Conservation (phyloP, 35 echinoderm and acorn worm genomes). For the Holothuria glaberrima region DNA sequence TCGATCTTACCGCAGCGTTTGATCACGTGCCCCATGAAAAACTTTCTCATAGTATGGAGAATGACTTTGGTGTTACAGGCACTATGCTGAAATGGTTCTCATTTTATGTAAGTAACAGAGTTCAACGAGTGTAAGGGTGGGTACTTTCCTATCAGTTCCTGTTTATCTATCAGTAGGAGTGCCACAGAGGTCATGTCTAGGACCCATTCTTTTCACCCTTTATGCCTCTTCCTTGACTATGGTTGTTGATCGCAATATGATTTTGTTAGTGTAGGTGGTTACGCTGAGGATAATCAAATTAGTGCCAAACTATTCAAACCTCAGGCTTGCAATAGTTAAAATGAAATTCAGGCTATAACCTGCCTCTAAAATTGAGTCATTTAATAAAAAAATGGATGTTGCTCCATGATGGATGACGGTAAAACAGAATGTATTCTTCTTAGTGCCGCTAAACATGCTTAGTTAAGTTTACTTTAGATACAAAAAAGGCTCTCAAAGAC, state of each 20-base stretch:
- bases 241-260: slow-evolving; percentile 17
- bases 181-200: slow-evolving; percentile 19
- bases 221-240: slow-evolving; percentile 8
- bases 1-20: not conserved
- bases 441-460: not conserved
- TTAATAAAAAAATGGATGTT: not conserved
- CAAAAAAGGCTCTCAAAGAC: too few relatives aligned
- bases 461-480: too few relatives aligned
- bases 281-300: slow-evolving; percentile 14
- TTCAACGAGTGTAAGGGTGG: not conserved
- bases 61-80: too few relatives aligned
- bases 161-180: not conserved
- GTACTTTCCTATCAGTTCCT: not conserved
- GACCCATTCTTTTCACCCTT: too few relatives aligned
- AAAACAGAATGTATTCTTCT: not conserved
- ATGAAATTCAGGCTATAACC: slow-evolving; percentile 3
- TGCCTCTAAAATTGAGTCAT: not conserved
- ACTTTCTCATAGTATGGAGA: too few relatives aligned
- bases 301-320: slow-evolving; percentile 2
- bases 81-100: not conserved
- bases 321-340: not conserved
- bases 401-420: not conserved
- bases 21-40: slow-evolving; percentile 7
- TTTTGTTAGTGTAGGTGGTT: not conserved
- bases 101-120: not conserved